A percentile compares a stretch with the other conserved stretches of the same genome.
Evolutionary conservation across 23 tunicate species (phyloP).

Genomic region (Ciona savignyi): DNA sequence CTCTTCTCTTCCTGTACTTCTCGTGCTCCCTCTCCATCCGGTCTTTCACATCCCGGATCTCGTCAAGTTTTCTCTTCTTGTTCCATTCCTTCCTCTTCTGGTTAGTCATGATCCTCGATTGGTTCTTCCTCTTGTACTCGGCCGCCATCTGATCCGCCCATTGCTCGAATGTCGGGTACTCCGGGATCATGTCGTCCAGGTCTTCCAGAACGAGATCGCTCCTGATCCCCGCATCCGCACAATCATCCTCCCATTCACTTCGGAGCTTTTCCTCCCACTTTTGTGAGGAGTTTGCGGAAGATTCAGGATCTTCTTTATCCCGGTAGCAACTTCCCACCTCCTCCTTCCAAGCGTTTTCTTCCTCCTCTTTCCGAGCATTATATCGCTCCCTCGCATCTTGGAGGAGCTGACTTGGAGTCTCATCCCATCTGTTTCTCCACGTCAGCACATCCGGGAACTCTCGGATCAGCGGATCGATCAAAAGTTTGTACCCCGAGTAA

Average conservation of each 20-base stretch:
- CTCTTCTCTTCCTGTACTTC: conserved; percentile 44
- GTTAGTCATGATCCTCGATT: conserved; percentile 3
- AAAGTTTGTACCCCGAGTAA: conserved; percentile 54
- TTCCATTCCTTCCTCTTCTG: conserved; percentile 23
- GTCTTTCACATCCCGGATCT: conserved; percentile 32
- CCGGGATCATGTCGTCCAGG: conserved; percentile 20
- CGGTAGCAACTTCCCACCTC: conserved; percentile 9
- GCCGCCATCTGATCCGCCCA: conserved; percentile 89
- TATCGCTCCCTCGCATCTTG: conserved; percentile 30
- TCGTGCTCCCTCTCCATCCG: conserved; percentile 51
- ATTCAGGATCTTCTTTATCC: not conserved
- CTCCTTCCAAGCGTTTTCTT: conserved; percentile 6
- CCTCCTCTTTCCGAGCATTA: conserved; percentile 8
- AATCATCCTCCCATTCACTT: conserved; percentile 43
- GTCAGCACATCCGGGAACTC: conserved; percentile 37
- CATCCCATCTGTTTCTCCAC: conserved; percentile 35
- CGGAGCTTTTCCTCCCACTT: conserved; percentile 49
- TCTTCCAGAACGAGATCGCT: not conserved
- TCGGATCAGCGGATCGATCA: conserved; percentile 65
- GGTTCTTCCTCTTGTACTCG: conserved; percentile 62
- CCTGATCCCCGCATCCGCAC: conserved; percentile 26
- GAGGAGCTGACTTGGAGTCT: conserved; percentile 43
- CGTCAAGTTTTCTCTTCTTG: conserved; percentile 35
- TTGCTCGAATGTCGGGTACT: conserved; percentile 66
- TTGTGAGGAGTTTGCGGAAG: not conserved